phyloP scores from a whole-genome alignment of 2,113 vertebrate genomes.

The Pholis gunnellus region DNA sequence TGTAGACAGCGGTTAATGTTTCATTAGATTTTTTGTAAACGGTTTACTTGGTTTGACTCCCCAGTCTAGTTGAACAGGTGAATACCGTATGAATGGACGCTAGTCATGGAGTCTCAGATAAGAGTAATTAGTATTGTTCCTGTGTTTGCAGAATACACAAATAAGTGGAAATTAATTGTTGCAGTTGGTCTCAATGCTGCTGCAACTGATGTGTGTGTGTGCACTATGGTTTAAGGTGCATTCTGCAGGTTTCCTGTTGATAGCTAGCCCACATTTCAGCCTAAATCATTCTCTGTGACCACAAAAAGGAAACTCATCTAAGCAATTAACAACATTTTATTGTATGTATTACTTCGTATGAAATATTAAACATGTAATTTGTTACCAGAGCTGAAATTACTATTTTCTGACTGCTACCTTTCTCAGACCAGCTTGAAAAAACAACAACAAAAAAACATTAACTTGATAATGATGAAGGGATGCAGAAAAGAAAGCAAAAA shows the following conservation, averaged over 20 bases:
- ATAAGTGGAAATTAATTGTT: neutral
- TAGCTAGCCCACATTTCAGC: neutral
- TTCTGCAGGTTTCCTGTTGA: neutral
- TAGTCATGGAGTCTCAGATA: neutral
- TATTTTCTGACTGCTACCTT: neutral
- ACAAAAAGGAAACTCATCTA: conserved; percentile 3
- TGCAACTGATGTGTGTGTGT: conserved; percentile 1
- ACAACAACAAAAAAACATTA: neutral
- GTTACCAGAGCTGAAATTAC: neutral
- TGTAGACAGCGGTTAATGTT: conserved; percentile 65
- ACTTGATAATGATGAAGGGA: neutral
- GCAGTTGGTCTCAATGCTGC: neutral
- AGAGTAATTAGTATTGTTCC: conserved; percentile 8
- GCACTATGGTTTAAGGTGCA: neutral
- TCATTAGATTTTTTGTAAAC: conserved; percentile 45
- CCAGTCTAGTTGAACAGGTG: neutral
- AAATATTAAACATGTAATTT: neutral
- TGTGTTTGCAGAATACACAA: neutral
- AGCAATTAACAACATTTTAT: neutral
- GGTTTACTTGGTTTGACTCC: neutral
- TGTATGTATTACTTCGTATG: neutral
- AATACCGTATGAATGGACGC: neutral
- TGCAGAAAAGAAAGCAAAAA: neutral
- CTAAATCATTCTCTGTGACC: neutral
- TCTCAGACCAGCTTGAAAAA: neutral